A percentile compares a stretch with the other conserved stretches of the same genome.
phyloP scores from a whole-genome alignment of 2,888 invertebrate genomes.

The Rhagonycha lutea region DNA sequence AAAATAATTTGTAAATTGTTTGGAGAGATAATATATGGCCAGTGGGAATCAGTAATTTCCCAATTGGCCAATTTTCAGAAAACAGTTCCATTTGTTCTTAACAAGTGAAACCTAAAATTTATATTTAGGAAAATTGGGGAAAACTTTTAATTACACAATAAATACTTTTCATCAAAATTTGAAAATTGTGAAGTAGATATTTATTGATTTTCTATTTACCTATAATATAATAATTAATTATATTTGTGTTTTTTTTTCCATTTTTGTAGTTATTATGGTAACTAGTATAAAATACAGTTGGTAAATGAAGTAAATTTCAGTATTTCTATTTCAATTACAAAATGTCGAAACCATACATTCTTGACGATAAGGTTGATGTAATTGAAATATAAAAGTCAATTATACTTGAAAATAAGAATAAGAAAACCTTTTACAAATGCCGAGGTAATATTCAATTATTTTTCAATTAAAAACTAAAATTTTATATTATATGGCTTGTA shows the following conservation, averaged over 20 bases:
- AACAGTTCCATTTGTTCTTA: not conserved
- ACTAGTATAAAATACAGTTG: too few relatives aligned
- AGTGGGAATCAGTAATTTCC: not conserved
- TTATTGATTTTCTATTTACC: not conserved
- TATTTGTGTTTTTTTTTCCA: not conserved
- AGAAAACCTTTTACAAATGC: not conserved
- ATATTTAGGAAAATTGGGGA: not conserved
- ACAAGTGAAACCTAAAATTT: not conserved
- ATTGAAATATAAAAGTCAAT: not conserved
- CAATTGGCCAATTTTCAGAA: not conserved
- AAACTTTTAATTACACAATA: not conserved
- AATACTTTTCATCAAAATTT: not conserved
- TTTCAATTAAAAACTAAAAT: not conserved
- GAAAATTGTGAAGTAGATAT: not conserved
- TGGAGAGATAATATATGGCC: not conserved
- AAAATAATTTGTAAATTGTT: not conserved
- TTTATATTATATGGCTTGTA: too few relatives aligned
- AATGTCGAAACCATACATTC: not conserved
- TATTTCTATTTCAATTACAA: not conserved
- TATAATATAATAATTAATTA: not conserved
- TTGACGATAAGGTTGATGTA: not conserved
- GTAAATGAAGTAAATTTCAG: not conserved
- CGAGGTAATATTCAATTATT: not conserved
- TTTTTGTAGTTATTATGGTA: not conserved
- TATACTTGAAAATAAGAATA: not conserved